Evolutionary conservation across 2,113 vertebrate genomes (phyloP).

Genomic region (Leptobrachium ailaonicum): DNA sequence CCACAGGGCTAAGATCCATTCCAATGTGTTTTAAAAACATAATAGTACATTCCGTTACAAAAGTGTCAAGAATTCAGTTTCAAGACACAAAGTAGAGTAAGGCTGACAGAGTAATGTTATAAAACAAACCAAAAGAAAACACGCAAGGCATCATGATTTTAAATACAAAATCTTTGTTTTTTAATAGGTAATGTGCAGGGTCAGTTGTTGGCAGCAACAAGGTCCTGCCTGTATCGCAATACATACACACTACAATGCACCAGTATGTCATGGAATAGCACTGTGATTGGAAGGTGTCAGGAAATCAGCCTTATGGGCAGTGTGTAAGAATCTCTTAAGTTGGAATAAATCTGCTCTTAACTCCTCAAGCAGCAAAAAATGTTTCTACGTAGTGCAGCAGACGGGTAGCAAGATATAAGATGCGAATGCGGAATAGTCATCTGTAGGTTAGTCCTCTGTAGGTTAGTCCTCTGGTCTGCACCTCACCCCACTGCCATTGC

Average conservation of each 20-base stretch:
- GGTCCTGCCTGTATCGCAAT: conserved; percentile 38
- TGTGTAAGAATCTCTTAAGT: conserved; percentile 12
- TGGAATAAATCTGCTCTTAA: background rate
- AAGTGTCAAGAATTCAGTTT: no score
- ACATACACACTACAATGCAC: conserved; percentile 47
- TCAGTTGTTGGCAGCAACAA: conserved; percentile 13
- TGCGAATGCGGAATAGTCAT: background rate
- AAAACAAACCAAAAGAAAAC: conserved; percentile 7
- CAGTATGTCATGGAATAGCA: conserved; percentile 37
- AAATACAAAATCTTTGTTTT: conserved; percentile 46
- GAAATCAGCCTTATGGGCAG: conserved; percentile 28
- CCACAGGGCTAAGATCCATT: no score
- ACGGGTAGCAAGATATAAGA: background rate
- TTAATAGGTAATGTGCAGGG: conserved; percentile 47
- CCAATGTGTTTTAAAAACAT: no score
- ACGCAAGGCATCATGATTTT: conserved; percentile 25
- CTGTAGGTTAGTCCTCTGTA: background rate
- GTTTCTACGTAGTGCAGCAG: conserved; percentile 12
- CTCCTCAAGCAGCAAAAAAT: conserved; percentile 21
- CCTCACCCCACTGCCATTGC: background rate
- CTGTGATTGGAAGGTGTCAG: conserved; percentile 33
- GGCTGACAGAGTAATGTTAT: background rate
- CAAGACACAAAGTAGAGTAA: no score
- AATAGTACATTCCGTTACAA: no score
- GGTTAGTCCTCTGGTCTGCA: background rate